Evolutionary conservation across 2,797 vertebrate genomes (phyloP).

Genomic region (Hypotaenidia philippensis): DNA sequence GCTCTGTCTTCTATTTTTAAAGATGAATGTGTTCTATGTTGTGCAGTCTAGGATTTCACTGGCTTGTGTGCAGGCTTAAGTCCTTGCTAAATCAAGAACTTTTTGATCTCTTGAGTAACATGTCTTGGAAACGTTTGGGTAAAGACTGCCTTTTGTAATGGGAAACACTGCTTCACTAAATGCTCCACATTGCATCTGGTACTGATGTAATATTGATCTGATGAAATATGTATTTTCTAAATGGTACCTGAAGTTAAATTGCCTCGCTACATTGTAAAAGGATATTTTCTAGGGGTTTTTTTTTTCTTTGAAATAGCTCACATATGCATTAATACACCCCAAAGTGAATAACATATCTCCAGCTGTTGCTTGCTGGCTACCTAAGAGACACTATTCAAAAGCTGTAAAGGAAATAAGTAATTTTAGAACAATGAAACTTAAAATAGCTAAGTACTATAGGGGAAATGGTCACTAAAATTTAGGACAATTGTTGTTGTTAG

Average conservation of each 20-base stretch:
- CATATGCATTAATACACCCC: neutral
- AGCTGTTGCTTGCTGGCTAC: neutral
- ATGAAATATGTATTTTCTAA: neutral
- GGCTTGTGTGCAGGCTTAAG: neutral
- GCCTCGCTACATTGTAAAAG: neutral
- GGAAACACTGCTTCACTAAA: conserved; percentile 57
- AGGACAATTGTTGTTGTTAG: neutral
- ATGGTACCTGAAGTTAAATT: neutral
- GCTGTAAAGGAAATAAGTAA: neutral
- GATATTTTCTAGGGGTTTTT: neutral
- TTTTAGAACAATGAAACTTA: neutral
- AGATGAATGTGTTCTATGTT: neutral
- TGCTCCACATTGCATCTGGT: neutral
- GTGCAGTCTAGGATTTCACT: neutral
- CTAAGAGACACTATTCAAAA: neutral
- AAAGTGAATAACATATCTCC: neutral
- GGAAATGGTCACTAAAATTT: neutral
- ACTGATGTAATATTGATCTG: neutral
- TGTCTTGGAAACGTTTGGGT: conserved; percentile 57
- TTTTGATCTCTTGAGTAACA: neutral
- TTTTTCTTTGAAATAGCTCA: neutral
- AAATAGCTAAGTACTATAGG: neutral
- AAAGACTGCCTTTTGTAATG: conserved; percentile 78
- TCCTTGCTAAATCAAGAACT: neutral
- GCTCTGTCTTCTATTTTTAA: neutral